These are phyloP conservation scores for Leucophenga varia DNA, from an alignment of 1,140 invertebrate species.

Conservation along the genomic window DNA sequence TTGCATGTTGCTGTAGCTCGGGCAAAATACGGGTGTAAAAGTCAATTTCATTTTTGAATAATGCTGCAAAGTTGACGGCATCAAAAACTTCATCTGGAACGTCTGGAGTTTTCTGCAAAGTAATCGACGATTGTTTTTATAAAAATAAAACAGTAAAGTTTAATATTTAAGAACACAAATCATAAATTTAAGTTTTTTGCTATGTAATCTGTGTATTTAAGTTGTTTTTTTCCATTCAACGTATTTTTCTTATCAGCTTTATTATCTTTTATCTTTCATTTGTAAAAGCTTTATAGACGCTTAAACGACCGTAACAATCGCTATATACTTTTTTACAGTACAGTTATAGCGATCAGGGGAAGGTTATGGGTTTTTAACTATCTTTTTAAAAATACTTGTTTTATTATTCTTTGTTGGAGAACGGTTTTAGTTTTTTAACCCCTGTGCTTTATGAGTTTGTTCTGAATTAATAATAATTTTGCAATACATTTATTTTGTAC, in stretches of 20 bases:
- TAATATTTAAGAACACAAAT: background rate
- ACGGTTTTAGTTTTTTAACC: background rate
- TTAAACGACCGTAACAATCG: background rate
- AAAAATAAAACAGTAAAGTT: no score
- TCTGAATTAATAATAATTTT: background rate
- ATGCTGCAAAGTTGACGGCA: slow-evolving; percentile 22
- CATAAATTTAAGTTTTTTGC: background rate
- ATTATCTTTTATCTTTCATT: background rate
- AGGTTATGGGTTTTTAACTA: background rate
- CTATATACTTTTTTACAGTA: background rate
- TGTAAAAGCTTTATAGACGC: background rate
- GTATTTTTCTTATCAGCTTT: no score
- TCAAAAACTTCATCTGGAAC: slow-evolving; percentile 26
- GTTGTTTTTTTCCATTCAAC: background rate
- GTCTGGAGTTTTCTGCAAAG: slow-evolving; percentile 42
- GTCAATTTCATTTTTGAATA: slow-evolving; percentile 41
- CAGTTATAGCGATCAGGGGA: background rate
- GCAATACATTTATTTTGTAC: background rate
- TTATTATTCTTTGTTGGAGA: background rate
- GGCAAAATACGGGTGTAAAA: slow-evolving; percentile 42
- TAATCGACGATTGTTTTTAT: no score
- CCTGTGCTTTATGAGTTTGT: background rate
- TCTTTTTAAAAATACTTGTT: background rate
- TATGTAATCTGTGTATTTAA: background rate
- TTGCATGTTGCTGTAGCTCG: slow-evolving; percentile 19